Evolutionary conservation across 1,140 invertebrate species (phyloP), one percentile per base, ranked within the genome.

Genomic region (Ceratina japonica): DNA sequence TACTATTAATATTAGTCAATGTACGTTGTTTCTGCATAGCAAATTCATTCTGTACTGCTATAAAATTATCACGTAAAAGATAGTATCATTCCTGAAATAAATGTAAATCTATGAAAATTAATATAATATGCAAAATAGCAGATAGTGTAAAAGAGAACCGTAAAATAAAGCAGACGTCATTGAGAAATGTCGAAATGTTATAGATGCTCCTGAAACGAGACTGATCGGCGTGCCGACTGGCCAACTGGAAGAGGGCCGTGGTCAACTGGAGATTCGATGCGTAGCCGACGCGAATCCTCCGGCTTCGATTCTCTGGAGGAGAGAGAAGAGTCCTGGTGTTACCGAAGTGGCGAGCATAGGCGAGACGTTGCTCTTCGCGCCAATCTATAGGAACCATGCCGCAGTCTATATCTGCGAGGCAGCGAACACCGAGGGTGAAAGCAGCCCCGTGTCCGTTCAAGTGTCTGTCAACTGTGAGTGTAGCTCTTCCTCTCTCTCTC

Each of bases 381-480:
- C 95, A 15, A 94, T 95, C 27, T 93, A 93, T 27, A 91, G 95
- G 63, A 94, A 94, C 81, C 94, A 96, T 87, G 94, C 95, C 0
- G 96, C 95, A n/a, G 91, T 95, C 5, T 97, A 97, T 90, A 95
- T 95, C 70, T 98, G 97, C 90, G 95, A 97, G 89, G 97, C 97
- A 10, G 94, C 95, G 83, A 98, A 98, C 89, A 94, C 94, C 59
- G 94, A 97, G 51, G 97, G 97, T 75, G 95, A 95, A 84, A 97
- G 96, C 54, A 95, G 95, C 87, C 95, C 96, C 7, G 94, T 97
- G 62, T 95, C 95, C 85, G 95, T 97, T 72, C 95, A 96, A 88
- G 94, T 98, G 78, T 96, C 97, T 90, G 95, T 98, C 66, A 97
- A 97, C 94, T 98, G 97, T 97, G 93, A 96, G 96, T 95, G 73